A percentile compares a stretch with the other conserved stretches of the same genome.
These are phyloP conservation scores for Lutjanus erythropterus DNA, from an alignment of 2,113 vertebrate genomes.

Conservation along the genomic window DNA sequence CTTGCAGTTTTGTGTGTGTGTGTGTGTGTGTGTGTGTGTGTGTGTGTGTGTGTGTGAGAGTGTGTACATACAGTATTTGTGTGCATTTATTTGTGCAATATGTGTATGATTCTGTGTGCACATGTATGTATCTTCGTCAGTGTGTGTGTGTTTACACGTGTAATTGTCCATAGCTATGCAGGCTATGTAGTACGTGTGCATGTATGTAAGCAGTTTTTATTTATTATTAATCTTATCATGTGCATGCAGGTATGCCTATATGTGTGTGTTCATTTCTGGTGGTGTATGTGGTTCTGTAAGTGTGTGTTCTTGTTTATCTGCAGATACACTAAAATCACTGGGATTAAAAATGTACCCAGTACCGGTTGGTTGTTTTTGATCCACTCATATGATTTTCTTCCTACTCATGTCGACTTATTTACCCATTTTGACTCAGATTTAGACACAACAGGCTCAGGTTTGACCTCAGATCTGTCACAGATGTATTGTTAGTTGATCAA, in stretches of 20 bases:
- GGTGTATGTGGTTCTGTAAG: background rate
- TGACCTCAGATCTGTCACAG: background rate
- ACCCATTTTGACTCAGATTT: background rate
- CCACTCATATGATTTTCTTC: background rate
- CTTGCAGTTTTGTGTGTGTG: background rate
- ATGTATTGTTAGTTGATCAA: background rate
- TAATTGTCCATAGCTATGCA: background rate
- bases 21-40: background rate
- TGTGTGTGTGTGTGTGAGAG: background rate
- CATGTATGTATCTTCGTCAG: background rate
- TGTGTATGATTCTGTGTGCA: too few relatives aligned
- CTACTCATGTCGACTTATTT: background rate
- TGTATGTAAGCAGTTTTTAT: background rate
- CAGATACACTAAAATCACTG: background rate
- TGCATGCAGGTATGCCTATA: background rate
- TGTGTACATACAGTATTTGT: background rate
- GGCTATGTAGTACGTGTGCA: background rate
- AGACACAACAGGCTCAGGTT: background rate
- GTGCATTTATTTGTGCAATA: background rate
- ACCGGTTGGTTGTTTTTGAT: background rate
- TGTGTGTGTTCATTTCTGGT: background rate
- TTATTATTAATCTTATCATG: background rate
- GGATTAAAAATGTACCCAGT: background rate
- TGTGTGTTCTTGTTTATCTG: background rate
- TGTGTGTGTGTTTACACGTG: background rate